These are phyloP conservation scores for Euproctis similis DNA, from an alignment of 2,888 invertebrate genomes.

Conservation along the genomic window DNA sequence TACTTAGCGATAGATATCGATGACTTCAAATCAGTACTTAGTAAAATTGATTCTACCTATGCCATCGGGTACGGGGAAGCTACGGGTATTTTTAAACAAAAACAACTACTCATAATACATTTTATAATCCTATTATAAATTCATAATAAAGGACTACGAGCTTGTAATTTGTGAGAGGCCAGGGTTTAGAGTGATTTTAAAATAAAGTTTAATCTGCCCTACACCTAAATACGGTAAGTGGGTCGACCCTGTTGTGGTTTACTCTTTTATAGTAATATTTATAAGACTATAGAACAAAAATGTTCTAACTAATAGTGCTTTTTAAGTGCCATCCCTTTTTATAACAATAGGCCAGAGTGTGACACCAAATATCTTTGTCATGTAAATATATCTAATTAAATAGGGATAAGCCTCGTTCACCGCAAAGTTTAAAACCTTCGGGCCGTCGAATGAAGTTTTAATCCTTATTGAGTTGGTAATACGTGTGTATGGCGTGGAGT, in stretches of 20 bases:
- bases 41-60: too few species aligned
- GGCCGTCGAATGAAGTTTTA: slow-evolving; percentile 59
- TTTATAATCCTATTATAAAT: too few species aligned
- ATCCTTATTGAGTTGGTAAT: slow-evolving; percentile 68
- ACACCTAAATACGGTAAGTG: slow-evolving; percentile 42
- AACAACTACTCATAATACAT: too few species aligned
- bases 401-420: slow-evolving; percentile 54
- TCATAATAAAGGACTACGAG: too few species aligned
- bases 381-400: slow-evolving; percentile 54
- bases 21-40: too few species aligned
- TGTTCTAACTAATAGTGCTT: slow-evolving; percentile 23
- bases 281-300: slow-evolving; percentile 41
- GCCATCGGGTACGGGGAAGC: too few species aligned
- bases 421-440: slow-evolving; percentile 50
- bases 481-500: too few species aligned
- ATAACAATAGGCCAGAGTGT: slow-evolving; percentile 16
- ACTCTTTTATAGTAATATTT: slow-evolving; percentile 42
- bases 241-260: slow-evolving; percentile 39
- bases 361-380: slow-evolving; percentile 32
- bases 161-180: slow-evolving; percentile 1
- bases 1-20: too few species aligned
- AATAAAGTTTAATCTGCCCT: slow-evolving; percentile 31
- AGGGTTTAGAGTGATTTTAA: slow-evolving; percentile 24
- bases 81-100: too few species aligned
- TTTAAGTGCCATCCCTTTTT: slow-evolving; percentile 24